Evolutionary conservation across 2,113 vertebrate genomes (phyloP).

Genomic region (Ictalurus punctatus): DNA sequence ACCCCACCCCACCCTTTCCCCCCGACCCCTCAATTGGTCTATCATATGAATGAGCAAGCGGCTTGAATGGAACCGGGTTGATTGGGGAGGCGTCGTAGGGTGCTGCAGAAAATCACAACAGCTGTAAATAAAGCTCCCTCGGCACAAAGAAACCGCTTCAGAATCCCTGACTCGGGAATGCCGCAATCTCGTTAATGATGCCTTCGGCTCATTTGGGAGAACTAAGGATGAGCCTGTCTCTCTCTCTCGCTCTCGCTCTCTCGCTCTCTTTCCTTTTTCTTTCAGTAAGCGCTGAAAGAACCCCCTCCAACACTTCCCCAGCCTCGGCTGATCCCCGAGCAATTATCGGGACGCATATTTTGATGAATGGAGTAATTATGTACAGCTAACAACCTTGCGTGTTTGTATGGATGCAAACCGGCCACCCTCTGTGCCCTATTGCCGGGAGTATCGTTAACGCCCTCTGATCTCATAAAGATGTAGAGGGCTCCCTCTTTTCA

Average conservation of each 20-base stretch:
- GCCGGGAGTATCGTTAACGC: slow-evolving; percentile 55
- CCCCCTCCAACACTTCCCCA: slow-evolving; percentile 29
- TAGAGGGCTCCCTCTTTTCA: slow-evolving; percentile 55
- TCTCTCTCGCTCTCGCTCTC: slow-evolving; percentile 29
- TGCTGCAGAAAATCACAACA: slow-evolving; percentile 38
- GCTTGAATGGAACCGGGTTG: slow-evolving; percentile 37
- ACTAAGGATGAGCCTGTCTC: background rate
- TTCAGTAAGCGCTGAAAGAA: slow-evolving; percentile 47
- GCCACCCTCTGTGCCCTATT: slow-evolving; percentile 21
- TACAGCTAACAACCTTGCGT: slow-evolving; percentile 60
- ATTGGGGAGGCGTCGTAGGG: slow-evolving; percentile 23
- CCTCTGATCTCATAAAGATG: slow-evolving; percentile 59
- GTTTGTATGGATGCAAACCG: slow-evolving; percentile 56
- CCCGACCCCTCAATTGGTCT: background rate
- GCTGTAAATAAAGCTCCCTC: slow-evolving; percentile 37
- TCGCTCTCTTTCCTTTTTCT: slow-evolving; percentile 32
- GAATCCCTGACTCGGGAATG: slow-evolving; percentile 35
- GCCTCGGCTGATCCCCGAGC: slow-evolving; percentile 51
- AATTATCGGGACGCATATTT: slow-evolving; percentile 72
- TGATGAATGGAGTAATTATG: slow-evolving; percentile 74
- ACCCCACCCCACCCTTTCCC: background rate
- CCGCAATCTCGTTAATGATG: slow-evolving; percentile 41
- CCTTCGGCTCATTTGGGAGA: slow-evolving; percentile 31
- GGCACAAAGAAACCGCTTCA: slow-evolving; percentile 23
- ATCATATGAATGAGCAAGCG: slow-evolving; percentile 40